Evolutionary conservation across 2,113 vertebrate species (phyloP), one percentile per base, ranked within the genome.

Genomic region (Cheilinus undulatus): DNA sequence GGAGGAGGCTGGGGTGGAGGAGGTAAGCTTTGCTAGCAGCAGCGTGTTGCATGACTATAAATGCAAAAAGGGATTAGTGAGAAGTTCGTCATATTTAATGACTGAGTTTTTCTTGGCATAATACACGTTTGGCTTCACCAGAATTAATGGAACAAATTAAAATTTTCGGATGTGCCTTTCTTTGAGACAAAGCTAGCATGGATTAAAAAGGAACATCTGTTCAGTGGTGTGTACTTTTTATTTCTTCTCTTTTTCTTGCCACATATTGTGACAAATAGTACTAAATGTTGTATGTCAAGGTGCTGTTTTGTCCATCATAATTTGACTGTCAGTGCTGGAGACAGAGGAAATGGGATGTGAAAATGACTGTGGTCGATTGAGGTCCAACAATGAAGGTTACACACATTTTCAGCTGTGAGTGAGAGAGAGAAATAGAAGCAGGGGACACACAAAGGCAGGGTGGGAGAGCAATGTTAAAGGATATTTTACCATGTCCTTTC

Each of bases 401-500:
- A 49, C 81, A 82, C 80, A 69, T 77, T 69, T 76, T 78, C 53
- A 73, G 80, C 80, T 36, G 64, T 3, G 54, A 75, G 50, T n/a
- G n/a, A 67, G 67, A 76, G 60, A 76, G 49, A 59, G 59, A 74
- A 69, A 76, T 49, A 59, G 59, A 74, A 71, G 71, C 73, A 68
- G 69, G 59, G 73, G 73, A 88, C 77, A 80, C 78, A 84, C 80
- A 81, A 83, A 86, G 82, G 66, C 86, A 84, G 67, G 82, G 73
- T 61, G 74, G 71, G 65, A 82, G 82, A 71, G 45, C 84, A 88
- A 82, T 86, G 86, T 80, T 69, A 87, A 82, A 88, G 82, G 86
- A 88, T 90, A 86, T 92, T 95, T 94, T 90, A 91, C 52, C 78
- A 42, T 87, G 90, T 92, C 92, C 76, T 86, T 87, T 93, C 80